phyloP scores from a whole-genome alignment of 2,797 vertebrate genomes.

The Sebastes matsubarae region DNA sequence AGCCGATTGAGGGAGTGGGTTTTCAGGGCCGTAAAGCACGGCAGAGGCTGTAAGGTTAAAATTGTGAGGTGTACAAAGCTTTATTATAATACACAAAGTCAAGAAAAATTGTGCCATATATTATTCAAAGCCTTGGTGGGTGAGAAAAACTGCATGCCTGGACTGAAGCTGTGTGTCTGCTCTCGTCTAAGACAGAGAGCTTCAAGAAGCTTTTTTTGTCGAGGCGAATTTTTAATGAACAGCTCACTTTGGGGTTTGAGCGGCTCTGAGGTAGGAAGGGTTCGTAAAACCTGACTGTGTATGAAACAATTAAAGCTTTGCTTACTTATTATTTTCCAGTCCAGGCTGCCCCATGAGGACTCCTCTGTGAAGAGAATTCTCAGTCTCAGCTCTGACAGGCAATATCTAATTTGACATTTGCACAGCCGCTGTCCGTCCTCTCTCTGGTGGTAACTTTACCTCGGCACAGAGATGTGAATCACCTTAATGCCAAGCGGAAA shows the following conservation, averaged over 20 bases:
- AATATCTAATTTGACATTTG: constrained; percentile 47
- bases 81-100: constrained; percentile 18
- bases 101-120: neutral
- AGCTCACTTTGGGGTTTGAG: neutral
- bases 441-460: constrained; percentile 11
- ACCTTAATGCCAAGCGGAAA: constrained; percentile 6
- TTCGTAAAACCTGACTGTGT: constrained; percentile 38
- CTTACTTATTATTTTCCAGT: constrained; percentile 40
- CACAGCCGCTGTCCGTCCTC: constrained; percentile 4
- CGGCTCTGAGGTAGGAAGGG: constrained; percentile 9
- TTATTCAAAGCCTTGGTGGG: constrained; percentile 30
- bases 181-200: constrained; percentile 8
- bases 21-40: neutral
- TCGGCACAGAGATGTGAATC: constrained; percentile 12
- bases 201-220: constrained; percentile 22
- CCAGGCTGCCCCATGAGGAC: constrained; percentile 13
- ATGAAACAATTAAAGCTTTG: constrained; percentile 41
- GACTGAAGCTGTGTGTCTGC: constrained; percentile 10
- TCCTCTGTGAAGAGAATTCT: constrained; percentile 7
- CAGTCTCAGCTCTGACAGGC: constrained; percentile 17
- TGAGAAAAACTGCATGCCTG: neutral
- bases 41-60: neutral
- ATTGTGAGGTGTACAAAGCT: neutral
- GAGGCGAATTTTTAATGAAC: constrained; percentile 54
- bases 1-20: neutral